phyloP scores from a whole-genome alignment of 2,888 invertebrate genomes.

The Drosophila meridiana region DNA sequence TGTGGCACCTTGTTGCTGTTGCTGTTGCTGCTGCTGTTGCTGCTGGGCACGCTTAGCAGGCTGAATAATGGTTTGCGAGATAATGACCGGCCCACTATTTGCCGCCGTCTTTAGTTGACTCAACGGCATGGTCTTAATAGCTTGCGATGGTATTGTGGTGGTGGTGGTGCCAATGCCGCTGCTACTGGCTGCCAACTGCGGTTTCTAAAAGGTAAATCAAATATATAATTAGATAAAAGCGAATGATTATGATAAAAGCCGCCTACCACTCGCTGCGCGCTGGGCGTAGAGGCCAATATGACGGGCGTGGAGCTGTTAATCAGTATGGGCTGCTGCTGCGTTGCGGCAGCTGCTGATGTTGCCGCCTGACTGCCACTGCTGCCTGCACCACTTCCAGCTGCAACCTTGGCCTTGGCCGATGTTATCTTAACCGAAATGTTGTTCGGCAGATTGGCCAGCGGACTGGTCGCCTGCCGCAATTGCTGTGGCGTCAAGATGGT shows the following conservation, averaged over 20 bases:
- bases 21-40: slow-evolving; percentile 57
- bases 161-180: slow-evolving; percentile 50
- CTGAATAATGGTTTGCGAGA: slow-evolving; percentile 85
- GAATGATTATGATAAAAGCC: no score
- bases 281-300: slow-evolving; percentile 78
- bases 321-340: slow-evolving; percentile 78
- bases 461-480: slow-evolving; percentile 74
- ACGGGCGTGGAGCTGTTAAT: slow-evolving; percentile 84
- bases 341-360: slow-evolving; percentile 28
- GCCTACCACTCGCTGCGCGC: slow-evolving; percentile 75
- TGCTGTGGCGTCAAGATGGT: slow-evolving; percentile 73
- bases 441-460: slow-evolving; percentile 83
- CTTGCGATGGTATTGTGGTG: slow-evolving; percentile 78
- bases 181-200: slow-evolving; percentile 68
- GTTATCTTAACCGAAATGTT: slow-evolving; percentile 84
- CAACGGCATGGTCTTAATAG: slow-evolving; percentile 83
- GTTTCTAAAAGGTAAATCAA: slow-evolving; percentile 58
- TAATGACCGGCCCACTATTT: slow-evolving; percentile 84
- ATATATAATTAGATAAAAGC: neutral
- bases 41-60: slow-evolving; percentile 82
- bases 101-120: slow-evolving; percentile 83
- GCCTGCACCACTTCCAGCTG: slow-evolving; percentile 44
- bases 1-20: slow-evolving; percentile 48
- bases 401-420: slow-evolving; percentile 80
- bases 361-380: slow-evolving; percentile 53